Evolutionary conservation across 2,113 vertebrate species (phyloP), one percentile per base, ranked within the genome.

Genomic region (Oncorhynchus gorbuscha): DNA sequence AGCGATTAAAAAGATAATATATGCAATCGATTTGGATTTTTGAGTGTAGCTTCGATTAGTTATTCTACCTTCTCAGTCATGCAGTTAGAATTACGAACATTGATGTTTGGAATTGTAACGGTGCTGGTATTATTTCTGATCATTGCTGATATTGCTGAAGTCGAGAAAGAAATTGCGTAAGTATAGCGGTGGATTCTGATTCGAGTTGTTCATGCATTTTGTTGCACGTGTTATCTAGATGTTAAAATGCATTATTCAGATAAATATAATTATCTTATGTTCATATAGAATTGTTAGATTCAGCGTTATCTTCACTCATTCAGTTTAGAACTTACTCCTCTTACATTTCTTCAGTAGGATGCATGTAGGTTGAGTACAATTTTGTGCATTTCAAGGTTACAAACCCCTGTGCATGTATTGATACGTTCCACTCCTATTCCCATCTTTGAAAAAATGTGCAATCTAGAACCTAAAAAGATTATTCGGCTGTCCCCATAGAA

Each of bases 91-190:
- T 92, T 94, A 83, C 93, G 95, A 87, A 89, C 94, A 90, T 94
- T 96, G 94, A 80, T 96, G 85, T 94, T 97, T 89, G 96, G 91
- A 72, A 90, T 94, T 79, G 92, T 96, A 76, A 93, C 95, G 73
- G 89, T 96, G 78, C 91, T 97, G 20, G 95, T 94, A 71, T 87
- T 96, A 67, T 92, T 96, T 78, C 86, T 98, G 64, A 93, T 97
- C 69, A 88, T 97, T 82, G 94, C 94, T 2, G 96, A 97, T 91
- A 94, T 97, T 76, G 94, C 96, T 75, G 92, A 97, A 95, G 94
- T 98, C 85, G 94, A 96, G 80, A 91, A 95, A 89, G 95, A 95
- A 87, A 92, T 92, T 86, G 93, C 95, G 96, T 97, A 91, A 95
- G 92, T 91, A 80, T 20, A 58, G 14, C 55, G 16, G 20, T 20